Percentiles rank a stretch among this genome's conserved stretches.
Conservation (phyloP, 2,113 vertebrate genomes). For the Odocoileus hemionus region DNA sequence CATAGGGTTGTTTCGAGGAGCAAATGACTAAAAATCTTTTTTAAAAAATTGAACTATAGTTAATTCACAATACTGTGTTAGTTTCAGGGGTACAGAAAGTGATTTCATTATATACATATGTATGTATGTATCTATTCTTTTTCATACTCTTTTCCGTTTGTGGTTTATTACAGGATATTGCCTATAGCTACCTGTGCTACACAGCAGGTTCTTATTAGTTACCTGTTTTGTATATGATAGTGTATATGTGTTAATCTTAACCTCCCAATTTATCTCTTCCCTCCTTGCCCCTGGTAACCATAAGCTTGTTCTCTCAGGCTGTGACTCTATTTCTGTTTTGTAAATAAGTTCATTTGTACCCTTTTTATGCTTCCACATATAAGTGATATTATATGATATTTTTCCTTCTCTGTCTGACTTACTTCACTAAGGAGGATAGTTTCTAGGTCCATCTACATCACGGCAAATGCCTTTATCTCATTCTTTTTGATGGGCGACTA, state of each 20-base stretch:
- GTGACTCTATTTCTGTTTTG: neutral
- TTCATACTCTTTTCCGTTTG: neutral
- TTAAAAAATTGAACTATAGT: neutral
- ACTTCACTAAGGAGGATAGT: neutral
- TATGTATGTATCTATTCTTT: neutral
- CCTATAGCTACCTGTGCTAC: neutral
- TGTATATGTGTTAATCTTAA: neutral
- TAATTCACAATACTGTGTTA: neutral
- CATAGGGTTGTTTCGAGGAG: neutral
- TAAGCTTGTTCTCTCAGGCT: neutral
- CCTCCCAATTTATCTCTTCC: neutral
- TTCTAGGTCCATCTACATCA: neutral
- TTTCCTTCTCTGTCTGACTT: neutral
- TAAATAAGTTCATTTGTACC: neutral
- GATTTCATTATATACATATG: neutral
- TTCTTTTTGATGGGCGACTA: neutral
- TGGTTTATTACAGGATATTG: neutral
- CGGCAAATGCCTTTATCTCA: neutral
- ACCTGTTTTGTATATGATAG: neutral
- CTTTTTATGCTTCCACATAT: neutral
- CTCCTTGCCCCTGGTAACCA: neutral
- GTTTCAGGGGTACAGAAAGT: neutral
- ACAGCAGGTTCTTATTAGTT: neutral
- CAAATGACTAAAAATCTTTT: neutral
- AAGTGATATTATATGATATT: neutral